Base-by-base conservation (phyloP, 2,888 invertebrate species). In the Troilus luridus region DNA sequence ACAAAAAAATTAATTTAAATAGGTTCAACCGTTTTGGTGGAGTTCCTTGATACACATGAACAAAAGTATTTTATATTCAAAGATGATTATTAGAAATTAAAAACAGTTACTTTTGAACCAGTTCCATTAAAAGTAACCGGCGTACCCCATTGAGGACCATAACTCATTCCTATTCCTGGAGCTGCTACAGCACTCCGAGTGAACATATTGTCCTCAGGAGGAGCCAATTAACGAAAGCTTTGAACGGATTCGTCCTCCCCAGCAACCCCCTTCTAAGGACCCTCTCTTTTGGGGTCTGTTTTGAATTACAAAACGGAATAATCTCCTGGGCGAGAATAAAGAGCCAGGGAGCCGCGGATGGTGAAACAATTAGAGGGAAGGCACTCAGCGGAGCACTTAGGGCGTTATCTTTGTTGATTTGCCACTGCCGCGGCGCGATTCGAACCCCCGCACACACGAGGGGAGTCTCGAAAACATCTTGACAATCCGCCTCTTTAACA, bases 291-390 rank as follows among this genome's bases (percentile, higher is more conserved):
- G 1, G 41, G 19, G 12, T 77, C 72, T 77, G 72, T 77, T 85
- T 85, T 85, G 56, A 85, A 85, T 85, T 85, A 85, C 85, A 56
- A 85, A 85, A 85, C 56, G 85, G 85, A 85, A 85, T 85, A 85
- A 85, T 85, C 72, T 77, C 27, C 19, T 0, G 41, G 56, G 21
- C 1, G 56, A 85, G 85, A 85, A 58, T 85, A 85, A 85, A 85
- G 85, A 85, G 56, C 11, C 14, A 14, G 10, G n/a, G 56, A 85
- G 56, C 56, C 54, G 41, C 17, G 72, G 72, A 85, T 85, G 85
- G 56, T 85, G 56, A 85, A 85, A 85, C 85, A 85, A 85, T 85
- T 85, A 85, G 85, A 56, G 56, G 56, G 85, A n/a, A 58, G 85
- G 85, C 85, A 85, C n/a, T 85, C 12, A 58, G 58, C 12, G 85